These are phyloP conservation scores for Ellobium chinense DNA, from an alignment of 2,888 invertebrate species.

Conservation along the genomic window DNA sequence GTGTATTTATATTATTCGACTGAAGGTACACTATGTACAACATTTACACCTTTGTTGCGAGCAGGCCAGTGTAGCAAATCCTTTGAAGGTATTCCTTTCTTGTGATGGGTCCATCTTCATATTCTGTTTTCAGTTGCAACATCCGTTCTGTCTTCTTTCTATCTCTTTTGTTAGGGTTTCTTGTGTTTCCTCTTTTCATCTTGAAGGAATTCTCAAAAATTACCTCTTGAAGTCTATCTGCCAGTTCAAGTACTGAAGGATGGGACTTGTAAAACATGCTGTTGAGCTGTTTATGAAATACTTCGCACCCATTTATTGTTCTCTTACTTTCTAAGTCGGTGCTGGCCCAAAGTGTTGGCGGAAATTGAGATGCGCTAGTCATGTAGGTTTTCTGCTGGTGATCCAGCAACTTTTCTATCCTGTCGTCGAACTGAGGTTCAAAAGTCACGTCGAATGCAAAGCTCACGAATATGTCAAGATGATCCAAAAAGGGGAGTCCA, in stretches of 20 bases:
- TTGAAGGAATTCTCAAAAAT: not conserved
- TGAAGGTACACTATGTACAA: not conserved
- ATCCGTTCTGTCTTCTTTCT: not conserved
- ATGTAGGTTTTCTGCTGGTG: slow-evolving; percentile 2
- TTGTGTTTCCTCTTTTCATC: not conserved
- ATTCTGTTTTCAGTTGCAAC: no score
- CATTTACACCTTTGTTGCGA: not conserved
- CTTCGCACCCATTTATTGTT: slow-evolving; percentile 8
- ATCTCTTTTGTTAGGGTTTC: not conserved
- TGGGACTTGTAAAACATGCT: not conserved
- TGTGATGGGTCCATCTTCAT: not conserved
- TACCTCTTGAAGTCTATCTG: not conserved
- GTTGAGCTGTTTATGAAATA: not conserved
- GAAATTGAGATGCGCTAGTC: not conserved
- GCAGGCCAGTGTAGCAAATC: not conserved
- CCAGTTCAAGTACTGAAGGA: not conserved
- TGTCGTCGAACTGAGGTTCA: not conserved
- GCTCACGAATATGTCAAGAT: not conserved
- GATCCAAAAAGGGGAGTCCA: slow-evolving; percentile 7
- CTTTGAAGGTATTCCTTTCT: no score
- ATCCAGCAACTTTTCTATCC: not conserved
- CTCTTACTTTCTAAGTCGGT: not conserved
- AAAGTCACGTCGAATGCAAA: not conserved
- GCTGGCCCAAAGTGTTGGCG: slow-evolving; percentile 1
- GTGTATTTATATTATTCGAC: no score